Percentiles rank a stretch among this genome's conserved stretches.
Conservation (phyloP, 92 coral and sea anemone species). For the Pocillopora meandrina region DNA sequence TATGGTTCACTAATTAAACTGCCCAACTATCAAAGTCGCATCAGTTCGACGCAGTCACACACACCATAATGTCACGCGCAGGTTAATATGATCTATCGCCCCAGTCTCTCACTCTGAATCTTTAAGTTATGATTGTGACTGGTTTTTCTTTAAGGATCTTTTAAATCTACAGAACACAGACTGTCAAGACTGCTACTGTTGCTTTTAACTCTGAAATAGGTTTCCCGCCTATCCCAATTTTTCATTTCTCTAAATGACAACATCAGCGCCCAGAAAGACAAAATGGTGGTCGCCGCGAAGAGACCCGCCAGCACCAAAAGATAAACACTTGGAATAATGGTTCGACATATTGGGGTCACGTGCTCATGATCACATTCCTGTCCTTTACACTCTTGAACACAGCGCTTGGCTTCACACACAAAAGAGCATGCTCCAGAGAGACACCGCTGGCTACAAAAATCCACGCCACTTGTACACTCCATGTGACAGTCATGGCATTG, state of each 20-base stretch:
- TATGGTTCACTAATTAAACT: too few relatives aligned
- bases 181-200: constrained; percentile 2
- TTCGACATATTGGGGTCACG: background rate
- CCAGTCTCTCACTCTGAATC: too few relatives aligned
- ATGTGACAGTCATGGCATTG: constrained; percentile 85
- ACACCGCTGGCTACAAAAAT: constrained; percentile 83
- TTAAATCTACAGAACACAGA: background rate
- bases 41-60: too few relatives aligned
- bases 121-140: background rate
- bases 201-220: background rate
- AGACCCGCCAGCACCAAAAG: constrained; percentile 58
- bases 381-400: constrained; percentile 41
- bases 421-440: constrained; percentile 73
- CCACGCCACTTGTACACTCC: constrained; percentile 81
- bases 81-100: too few relatives aligned
- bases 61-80: too few relatives aligned
- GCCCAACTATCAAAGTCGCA: too few relatives aligned
- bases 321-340: constrained; percentile 36
- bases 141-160: background rate
- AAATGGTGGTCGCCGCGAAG: constrained; percentile 58
- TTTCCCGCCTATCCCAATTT: background rate
- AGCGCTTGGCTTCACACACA: constrained; percentile 61
- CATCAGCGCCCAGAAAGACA: constrained; percentile 46
- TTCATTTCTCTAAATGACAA: constrained; percentile 45
- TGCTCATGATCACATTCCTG: constrained; percentile 38